A percentile compares a stretch with the other conserved stretches of the same genome.
Conservation (phyloP, 2,888 invertebrate species). For the Drosophila leonis region DNA sequence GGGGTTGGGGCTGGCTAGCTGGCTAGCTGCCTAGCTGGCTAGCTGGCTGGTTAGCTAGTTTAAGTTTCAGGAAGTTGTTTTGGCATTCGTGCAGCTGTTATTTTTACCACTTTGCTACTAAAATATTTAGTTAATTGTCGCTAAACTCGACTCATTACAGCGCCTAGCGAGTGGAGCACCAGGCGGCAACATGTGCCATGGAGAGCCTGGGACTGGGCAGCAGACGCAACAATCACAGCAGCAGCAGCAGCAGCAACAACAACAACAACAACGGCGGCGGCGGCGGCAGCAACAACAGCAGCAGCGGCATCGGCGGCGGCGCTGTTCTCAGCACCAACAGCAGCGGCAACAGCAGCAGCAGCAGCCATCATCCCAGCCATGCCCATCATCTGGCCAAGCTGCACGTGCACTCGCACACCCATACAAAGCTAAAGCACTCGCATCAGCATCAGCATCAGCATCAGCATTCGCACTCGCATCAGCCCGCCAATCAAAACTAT, state of each 20-base stretch:
- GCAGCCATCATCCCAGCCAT: constrained; percentile 51
- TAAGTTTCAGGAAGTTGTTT: constrained; percentile 36
- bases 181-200: constrained; percentile 84
- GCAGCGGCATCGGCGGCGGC: constrained; percentile 41
- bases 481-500: constrained; percentile 72
- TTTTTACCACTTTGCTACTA: constrained; percentile 22
- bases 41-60: neutral
- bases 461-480: constrained; percentile 57
- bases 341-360: constrained; percentile 30
- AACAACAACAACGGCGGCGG: constrained; percentile 14
- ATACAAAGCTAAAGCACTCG: constrained; percentile 51
- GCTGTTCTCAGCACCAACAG: constrained; percentile 17
- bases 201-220: constrained; percentile 85
- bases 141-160: constrained; percentile 49
- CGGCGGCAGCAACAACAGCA: constrained; percentile 38
- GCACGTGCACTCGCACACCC: constrained; percentile 41
- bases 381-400: constrained; percentile 57
- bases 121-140: constrained; percentile 48
- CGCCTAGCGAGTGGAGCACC: constrained; percentile 20
- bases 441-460: constrained; percentile 19
- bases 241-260: constrained; percentile 55
- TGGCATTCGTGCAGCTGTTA: constrained; percentile 23
- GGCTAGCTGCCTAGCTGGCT: neutral
- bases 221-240: constrained; percentile 80
- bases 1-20: neutral